phyloP scores from a whole-genome alignment of 2,888 invertebrate species.

The Neoaliturus tenellus region DNA sequence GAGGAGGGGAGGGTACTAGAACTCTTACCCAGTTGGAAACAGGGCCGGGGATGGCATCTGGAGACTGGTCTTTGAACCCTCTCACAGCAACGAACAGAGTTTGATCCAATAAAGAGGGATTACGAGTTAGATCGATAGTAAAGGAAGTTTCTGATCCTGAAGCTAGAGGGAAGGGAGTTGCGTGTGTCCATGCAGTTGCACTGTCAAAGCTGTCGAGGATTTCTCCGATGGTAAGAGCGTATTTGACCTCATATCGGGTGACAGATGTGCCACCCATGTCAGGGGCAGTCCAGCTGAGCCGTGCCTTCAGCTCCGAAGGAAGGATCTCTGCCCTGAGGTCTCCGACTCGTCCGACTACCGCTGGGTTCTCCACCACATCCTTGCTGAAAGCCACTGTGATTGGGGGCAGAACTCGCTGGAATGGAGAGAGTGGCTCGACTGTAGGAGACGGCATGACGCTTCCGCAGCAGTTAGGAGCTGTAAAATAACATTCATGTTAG shows the following conservation, averaged over 20 bases:
- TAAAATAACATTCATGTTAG: slow-evolving; percentile 68
- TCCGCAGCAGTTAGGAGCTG: slow-evolving; percentile 75
- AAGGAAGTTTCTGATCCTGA: slow-evolving; percentile 75
- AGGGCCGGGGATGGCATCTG: slow-evolving; percentile 71
- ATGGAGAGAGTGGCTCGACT: slow-evolving; percentile 74
- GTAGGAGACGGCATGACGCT: slow-evolving; percentile 73
- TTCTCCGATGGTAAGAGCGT: slow-evolving; percentile 70
- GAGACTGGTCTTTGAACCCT: slow-evolving; percentile 72
- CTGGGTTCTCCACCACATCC: slow-evolving; percentile 70
- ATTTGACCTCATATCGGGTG: slow-evolving; percentile 75
- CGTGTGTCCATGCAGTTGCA: slow-evolving; percentile 73
- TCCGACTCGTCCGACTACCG: slow-evolving; percentile 74
- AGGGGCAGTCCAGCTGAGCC: slow-evolving; percentile 78
- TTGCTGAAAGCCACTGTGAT: slow-evolving; percentile 72
- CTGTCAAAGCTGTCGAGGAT: slow-evolving; percentile 66
- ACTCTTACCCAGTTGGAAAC: slow-evolving; percentile 76
- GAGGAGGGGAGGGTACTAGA: slow-evolving; percentile 74
- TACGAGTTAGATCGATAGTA: slow-evolving; percentile 73
- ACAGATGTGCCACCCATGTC: slow-evolving; percentile 76
- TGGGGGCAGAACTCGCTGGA: slow-evolving; percentile 75
- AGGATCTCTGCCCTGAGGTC: slow-evolving; percentile 75
- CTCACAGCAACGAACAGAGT: slow-evolving; percentile 75
- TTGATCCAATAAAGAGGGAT: slow-evolving; percentile 73
- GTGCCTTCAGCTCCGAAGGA: slow-evolving; percentile 73
- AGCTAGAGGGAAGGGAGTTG: slow-evolving; percentile 73